A percentile compares a stretch with the other conserved stretches of the same genome.
Conservation (phyloP, 2,113 vertebrate genomes). For the Ptilonorhynchus violaceus region DNA sequence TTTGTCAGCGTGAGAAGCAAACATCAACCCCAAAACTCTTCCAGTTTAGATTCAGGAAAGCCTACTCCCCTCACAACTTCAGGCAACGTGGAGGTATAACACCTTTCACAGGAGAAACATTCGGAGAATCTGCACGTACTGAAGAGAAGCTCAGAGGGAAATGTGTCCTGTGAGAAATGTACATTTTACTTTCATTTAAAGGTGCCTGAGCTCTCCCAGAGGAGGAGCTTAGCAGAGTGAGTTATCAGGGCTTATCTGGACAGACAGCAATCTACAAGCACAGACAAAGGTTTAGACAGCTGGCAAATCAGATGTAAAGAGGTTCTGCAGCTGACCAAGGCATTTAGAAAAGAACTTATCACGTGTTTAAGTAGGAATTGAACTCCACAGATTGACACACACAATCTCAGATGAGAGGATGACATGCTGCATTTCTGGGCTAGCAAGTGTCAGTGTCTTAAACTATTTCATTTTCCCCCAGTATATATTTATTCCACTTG, state of each 20-base stretch:
- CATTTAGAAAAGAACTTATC: not conserved
- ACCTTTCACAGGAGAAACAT: not conserved
- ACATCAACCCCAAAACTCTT: not conserved
- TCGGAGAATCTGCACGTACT: not conserved
- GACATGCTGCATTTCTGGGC: not conserved
- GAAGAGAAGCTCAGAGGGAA: not conserved
- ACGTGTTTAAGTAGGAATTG: not conserved
- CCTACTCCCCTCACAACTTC: not conserved
- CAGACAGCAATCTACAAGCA: not conserved
- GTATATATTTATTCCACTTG: not conserved
- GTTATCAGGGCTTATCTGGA: not conserved
- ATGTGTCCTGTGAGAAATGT: accelerated
- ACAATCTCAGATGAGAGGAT: not conserved
- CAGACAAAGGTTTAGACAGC: not conserved
- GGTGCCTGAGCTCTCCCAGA: not conserved
- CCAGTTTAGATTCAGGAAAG: not conserved
- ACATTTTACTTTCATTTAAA: not conserved
- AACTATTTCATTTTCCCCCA: not conserved
- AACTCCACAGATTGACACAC: not conserved
- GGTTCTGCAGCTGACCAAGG: not conserved
- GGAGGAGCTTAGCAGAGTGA: not conserved
- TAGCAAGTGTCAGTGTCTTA: not conserved
- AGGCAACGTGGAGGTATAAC: accelerated
- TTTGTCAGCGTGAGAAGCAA: not conserved
- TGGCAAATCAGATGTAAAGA: not conserved